phyloP scores from a whole-genome alignment of 2,113 vertebrate genomes.

The Anhinga anhinga region DNA sequence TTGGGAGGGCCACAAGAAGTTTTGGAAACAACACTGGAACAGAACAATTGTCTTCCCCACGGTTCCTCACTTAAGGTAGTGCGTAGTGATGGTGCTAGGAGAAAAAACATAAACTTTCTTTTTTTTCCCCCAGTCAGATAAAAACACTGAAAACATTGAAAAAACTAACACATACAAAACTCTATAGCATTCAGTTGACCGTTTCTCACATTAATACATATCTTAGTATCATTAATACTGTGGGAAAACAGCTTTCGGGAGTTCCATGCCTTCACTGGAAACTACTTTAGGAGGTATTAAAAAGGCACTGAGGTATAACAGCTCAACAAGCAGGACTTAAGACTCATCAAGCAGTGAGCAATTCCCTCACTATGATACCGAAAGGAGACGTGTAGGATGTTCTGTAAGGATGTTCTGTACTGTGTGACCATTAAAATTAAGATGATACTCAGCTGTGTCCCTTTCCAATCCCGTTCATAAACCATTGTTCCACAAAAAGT shows the following conservation, averaged over 20 bases:
- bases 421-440: not conserved
- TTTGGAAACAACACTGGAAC: not conserved
- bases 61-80: not conserved
- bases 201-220: not conserved
- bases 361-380: not conserved
- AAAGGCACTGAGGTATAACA: not conserved
- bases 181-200: not conserved
- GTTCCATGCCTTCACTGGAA: not conserved
- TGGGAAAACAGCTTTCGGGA: not conserved
- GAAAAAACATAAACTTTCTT: not conserved
- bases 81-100: not conserved
- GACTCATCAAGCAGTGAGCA: not conserved
- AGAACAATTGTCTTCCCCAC: not conserved
- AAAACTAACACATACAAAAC: not conserved
- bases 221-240: not conserved
- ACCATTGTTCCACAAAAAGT: not conserved
- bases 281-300: not conserved
- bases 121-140: accelerated
- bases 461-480: not conserved
- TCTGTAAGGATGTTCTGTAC: not conserved
- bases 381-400: not conserved
- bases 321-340: not conserved
- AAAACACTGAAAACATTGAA: not conserved
- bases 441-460: not conserved
- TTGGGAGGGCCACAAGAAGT: not conserved